These are phyloP conservation scores for Drosophila rellima DNA, from an alignment of 2,888 invertebrate genomes.

Conservation along the genomic window DNA sequence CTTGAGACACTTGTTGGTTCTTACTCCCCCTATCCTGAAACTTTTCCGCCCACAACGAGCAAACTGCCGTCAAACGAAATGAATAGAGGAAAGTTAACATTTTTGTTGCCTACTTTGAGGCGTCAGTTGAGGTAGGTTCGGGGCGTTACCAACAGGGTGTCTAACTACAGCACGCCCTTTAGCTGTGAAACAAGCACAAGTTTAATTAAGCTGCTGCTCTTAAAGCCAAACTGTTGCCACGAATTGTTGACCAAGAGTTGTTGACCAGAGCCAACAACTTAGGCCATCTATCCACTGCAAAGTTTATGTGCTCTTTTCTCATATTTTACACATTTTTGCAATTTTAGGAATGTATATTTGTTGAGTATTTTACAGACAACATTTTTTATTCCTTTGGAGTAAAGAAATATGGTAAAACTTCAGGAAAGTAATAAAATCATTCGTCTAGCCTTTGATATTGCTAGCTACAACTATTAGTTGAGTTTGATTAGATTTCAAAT, in stretches of 20 bases:
- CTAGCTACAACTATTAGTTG: neutral
- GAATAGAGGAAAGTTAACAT: constrained; percentile 10
- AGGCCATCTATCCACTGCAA: neutral
- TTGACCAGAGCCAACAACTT: constrained; percentile 2
- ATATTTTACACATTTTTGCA: neutral
- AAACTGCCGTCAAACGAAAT: constrained; percentile 29
- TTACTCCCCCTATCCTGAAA: neutral
- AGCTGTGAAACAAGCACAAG: constrained; percentile 17
- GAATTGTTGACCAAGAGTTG: neutral
- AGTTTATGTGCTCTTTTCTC: neutral
- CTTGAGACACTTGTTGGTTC: constrained; percentile 74
- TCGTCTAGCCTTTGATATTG: neutral
- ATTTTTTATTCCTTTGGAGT: no score
- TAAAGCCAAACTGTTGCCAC: neutral
- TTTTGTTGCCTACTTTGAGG: constrained; percentile 46
- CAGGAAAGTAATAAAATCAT: no score
- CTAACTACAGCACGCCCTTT: constrained; percentile 27
- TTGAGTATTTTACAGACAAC: neutral
- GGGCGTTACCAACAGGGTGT: constrained; percentile 20
- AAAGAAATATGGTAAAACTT: no score
- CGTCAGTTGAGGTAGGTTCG: constrained; percentile 20
- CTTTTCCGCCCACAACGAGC: neutral
- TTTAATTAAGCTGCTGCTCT: constrained; percentile 54
- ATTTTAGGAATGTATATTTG: neutral
- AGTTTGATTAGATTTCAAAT: neutral